Conservation (phyloP, 2,888 invertebrate species). For the Sympetrum striolatum region DNA sequence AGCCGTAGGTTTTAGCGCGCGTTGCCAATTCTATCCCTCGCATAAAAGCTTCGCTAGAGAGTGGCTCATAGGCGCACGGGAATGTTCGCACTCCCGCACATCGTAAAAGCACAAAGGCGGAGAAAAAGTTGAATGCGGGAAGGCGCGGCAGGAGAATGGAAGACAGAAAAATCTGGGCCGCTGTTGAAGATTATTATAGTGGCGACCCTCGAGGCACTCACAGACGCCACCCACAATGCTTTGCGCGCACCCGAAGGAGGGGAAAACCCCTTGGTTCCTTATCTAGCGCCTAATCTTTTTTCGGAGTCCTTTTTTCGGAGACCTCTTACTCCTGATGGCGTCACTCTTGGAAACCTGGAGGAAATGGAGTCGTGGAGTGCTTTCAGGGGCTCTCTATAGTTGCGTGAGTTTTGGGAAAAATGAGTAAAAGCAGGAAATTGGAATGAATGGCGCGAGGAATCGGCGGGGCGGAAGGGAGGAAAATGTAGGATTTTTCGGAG, state of each 20-base stretch:
- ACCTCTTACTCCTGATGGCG: not conserved
- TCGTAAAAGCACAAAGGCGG: not conserved
- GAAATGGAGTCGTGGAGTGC: slow-evolving; percentile 3
- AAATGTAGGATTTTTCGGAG: not conserved
- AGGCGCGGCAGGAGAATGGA: not conserved
- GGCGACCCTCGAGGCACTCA: not conserved
- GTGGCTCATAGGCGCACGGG: too few species aligned
- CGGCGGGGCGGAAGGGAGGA: not conserved
- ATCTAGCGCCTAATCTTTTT: slow-evolving; percentile 25
- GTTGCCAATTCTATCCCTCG: not conserved
- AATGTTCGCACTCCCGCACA: too few species aligned
- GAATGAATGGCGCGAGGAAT: not conserved
- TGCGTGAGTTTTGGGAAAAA: not conserved
- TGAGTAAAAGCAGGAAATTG: not conserved
- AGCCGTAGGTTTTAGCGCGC: not conserved
- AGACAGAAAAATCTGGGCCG: not conserved
- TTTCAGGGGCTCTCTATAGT: not conserved
- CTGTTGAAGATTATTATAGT: slow-evolving; percentile 4
- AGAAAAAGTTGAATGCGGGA: not conserved
- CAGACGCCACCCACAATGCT: slow-evolving; percentile 7
- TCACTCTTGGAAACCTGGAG: not conserved
- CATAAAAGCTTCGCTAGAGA: not conserved
- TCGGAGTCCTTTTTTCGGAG: not conserved
- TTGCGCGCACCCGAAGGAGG: not conserved
- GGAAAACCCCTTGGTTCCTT: not conserved